These are phyloP conservation scores for Troides aeacus DNA, from an alignment of 2,888 invertebrate genomes.

Conservation along the genomic window DNA sequence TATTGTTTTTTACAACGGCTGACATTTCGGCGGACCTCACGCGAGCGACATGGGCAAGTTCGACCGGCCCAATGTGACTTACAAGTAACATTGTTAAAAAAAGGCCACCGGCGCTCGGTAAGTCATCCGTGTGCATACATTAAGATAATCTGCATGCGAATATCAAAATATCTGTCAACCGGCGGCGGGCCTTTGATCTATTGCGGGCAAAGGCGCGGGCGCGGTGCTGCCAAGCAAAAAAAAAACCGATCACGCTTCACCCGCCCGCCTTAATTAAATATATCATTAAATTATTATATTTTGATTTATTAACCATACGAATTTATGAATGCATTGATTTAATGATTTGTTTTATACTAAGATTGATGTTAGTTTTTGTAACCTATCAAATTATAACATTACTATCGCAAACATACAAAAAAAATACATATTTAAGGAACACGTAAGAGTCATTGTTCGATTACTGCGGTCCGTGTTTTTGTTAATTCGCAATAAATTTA, in stretches of 20 bases:
- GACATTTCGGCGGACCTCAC: conserved; percentile 53
- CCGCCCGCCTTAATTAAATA: conserved; percentile 21
- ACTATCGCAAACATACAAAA: not conserved
- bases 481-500: not conserved
- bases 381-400: not conserved
- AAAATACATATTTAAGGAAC: not conserved
- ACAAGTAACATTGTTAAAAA: conserved; percentile 70
- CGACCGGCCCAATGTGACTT: conserved; percentile 72
- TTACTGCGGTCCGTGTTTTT: not conserved
- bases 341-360: conserved; percentile 7
- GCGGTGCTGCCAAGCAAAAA: conserved; percentile 8
- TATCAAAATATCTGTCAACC: conserved; percentile 75
- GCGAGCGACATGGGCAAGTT: conserved; percentile 58
- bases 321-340: conserved; percentile 23
- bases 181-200: conserved; percentile 69
- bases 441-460: not conserved
- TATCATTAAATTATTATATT: conserved; percentile 30
- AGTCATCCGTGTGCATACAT: conserved; percentile 73
- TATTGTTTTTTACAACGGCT: conserved; percentile 29
- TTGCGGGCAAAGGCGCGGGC: conserved; percentile 31
- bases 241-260: conserved; percentile 21
- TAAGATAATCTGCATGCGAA: conserved; percentile 65
- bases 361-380: conserved; percentile 1
- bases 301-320: conserved; percentile 24
- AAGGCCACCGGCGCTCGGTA: conserved; percentile 65